Conservation (phyloP, 92 coral and sea anemone genomes). For the Paramuricea clavata region DNA sequence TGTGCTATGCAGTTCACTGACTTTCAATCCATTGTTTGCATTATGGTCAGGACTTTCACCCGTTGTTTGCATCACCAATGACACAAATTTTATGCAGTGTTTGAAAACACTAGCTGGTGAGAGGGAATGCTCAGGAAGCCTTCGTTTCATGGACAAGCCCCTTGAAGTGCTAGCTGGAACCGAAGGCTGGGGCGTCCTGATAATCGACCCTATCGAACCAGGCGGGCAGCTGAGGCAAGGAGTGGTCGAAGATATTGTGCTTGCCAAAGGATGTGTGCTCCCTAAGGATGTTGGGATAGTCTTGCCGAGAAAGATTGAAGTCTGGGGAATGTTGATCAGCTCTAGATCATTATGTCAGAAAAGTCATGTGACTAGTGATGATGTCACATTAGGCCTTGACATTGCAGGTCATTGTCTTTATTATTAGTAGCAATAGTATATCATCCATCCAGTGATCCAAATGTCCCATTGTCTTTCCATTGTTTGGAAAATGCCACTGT, state of each 20-base stretch:
- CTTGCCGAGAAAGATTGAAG: slow-evolving; percentile 76
- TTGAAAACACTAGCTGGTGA: slow-evolving; percentile 50
- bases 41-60: slow-evolving; percentile 60
- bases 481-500: no score
- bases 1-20: slow-evolving; percentile 65
- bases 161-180: slow-evolving; percentile 79
- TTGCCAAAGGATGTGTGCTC: slow-evolving; percentile 88
- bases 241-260: slow-evolving; percentile 87
- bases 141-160: slow-evolving; percentile 65
- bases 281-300: slow-evolving; percentile 59
- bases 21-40: slow-evolving; percentile 71
- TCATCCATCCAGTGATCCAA: no score
- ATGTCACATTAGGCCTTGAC: slow-evolving; percentile 85
- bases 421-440: no score
- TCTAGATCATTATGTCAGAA: slow-evolving; percentile 74
- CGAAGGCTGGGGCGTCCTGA: slow-evolving; percentile 79
- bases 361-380: slow-evolving; percentile 69
- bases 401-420: slow-evolving; percentile 64
- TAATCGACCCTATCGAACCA: slow-evolving; percentile 90
- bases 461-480: no score
- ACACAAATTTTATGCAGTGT: slow-evolving; percentile 43
- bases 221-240: slow-evolving; percentile 86
- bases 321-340: slow-evolving; percentile 80
- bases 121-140: slow-evolving; percentile 49
- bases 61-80: slow-evolving; percentile 70